Conservation (phyloP, 2,797 vertebrate species). For the Tympanoctomys barrerae region DNA sequence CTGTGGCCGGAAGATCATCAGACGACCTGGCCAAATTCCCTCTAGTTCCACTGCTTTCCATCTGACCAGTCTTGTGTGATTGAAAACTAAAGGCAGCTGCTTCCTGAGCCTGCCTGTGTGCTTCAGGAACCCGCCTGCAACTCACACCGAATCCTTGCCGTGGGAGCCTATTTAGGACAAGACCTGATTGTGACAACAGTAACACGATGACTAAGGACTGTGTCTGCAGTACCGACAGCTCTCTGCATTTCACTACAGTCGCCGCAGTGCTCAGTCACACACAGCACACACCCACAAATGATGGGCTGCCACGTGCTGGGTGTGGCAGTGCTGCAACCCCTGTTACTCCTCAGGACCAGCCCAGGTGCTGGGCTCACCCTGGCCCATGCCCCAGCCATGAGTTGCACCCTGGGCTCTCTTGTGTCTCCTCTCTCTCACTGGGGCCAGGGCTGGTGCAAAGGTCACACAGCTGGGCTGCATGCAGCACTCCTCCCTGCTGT, state of each 20-base stretch:
- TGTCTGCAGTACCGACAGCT: not conserved
- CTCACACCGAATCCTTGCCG: not conserved
- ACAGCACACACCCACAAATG: not conserved
- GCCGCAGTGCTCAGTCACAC: not conserved
- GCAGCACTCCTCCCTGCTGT: not conserved
- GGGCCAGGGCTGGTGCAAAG: not conserved
- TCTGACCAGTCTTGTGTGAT: not conserved
- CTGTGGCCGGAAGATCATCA: not conserved
- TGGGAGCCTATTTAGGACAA: not conserved
- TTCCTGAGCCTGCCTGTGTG: not conserved
- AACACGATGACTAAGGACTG: not conserved
- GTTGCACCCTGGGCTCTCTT: not conserved
- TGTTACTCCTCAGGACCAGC: too few relatives aligned
- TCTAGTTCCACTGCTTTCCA: not conserved
- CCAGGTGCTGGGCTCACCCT: not conserved
- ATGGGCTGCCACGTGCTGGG: not conserved
- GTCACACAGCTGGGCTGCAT: not conserved
- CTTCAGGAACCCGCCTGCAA: not conserved
- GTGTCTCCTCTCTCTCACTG: accelerated
- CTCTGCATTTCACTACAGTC: not conserved
- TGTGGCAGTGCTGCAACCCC: not conserved
- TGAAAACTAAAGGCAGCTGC: not conserved
- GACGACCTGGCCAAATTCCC: not conserved
- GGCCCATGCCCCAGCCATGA: not conserved
- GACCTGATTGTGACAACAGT: not conserved